Base-by-base conservation (phyloP, 2,113 vertebrate species). In the Cyanocitta stelleri region DNA sequence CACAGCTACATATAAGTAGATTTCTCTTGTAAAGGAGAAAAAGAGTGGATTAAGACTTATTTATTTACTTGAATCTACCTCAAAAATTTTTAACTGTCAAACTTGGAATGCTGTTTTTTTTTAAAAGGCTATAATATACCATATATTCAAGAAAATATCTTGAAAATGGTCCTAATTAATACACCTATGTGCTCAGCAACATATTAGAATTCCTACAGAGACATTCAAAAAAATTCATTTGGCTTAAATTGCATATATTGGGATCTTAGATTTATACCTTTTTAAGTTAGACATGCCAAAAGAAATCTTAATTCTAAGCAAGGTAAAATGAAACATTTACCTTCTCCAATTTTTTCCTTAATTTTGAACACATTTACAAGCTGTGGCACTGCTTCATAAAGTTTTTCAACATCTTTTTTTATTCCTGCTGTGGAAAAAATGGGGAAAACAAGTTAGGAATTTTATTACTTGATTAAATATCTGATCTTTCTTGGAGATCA, bases 281-380 rank as follows among this genome's bases (percentile, higher is more conserved):
- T 83, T 74, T 33, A 82, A 82, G 39, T 83, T 59, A 85, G 56
- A 87, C 68, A 69, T 30, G 29, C 10, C 44, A 68, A n/a, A 87
- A 80, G 9, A 68, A 71, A 85, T 16, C 32, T 30, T 21, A 87
- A 27, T 64, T 33, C 44, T 58, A 61, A 41, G 48, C 43, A 81
- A 84, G 49, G 41, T 37, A 83, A 88, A 90, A 87, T 64, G 61
- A 95, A 95, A 54, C 61, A 81, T 74, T 97, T 96, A 99, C 99
- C 99, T 99, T 99, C 99, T 97, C 99, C 99, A 44, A 99, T 99
- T 98, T 99, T 99, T 73, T 99, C 98, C 66, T 98, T 98, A 64
- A 99, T 98, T 95, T 97, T 98, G 96, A 99, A 99, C 51, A 99
- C 93, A 95, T 97, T 98, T 37, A 97, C 95, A 80, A 99, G 98